Base-by-base conservation (phyloP, 2,113 vertebrate genomes). In the Camelus dromedarius region DNA sequence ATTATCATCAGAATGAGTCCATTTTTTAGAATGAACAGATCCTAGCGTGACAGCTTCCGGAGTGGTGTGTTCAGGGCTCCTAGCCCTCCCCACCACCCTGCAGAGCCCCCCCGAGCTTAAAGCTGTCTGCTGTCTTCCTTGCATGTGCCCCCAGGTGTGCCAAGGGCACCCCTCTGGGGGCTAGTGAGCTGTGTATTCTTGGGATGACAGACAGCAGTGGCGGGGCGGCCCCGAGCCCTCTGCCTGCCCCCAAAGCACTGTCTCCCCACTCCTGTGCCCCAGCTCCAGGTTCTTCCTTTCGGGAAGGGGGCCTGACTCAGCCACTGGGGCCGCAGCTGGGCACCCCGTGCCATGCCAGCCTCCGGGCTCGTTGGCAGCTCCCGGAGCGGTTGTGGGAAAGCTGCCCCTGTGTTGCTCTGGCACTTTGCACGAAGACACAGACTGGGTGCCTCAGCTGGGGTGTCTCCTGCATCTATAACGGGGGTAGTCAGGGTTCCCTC, bases 201-300 rank as follows among this genome's bases (percentile, higher is more conserved):
- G 16, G 8, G 66, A 10, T 0, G 7, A 48, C 11, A 4, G 24
- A 11, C 15, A 6, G 30, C 38, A 4, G 77, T 58, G 32, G 56
- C 58, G 3, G n/a, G 6, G 0, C 1, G 22, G 19, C 19, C 14
- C 12, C 42, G 20, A 7, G 11, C 24, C 38, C 26, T 2, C 16
- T 52, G 2, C 50, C 73, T 0, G 4, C 48, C 16, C 58, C 42
- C 38, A 20, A 38, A 38, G 54, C n/a, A 8, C 76, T 8, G 50
- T 10, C 30, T 42, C 35, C 35, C 35, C 35, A 2, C 35, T 35
- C 30, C n/a, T 2, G 3, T 15, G 10, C 20, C 15, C 70, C 32
- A 28, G 72, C 22, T 62, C 10, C 48, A n/a, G 24, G 35, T 16
- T 58, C n/a, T 54, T 4, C 54, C 54, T 28, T 28, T 64, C 24